Conservation (phyloP, 2,113 vertebrate species). For the Glaucomys volans region DNA sequence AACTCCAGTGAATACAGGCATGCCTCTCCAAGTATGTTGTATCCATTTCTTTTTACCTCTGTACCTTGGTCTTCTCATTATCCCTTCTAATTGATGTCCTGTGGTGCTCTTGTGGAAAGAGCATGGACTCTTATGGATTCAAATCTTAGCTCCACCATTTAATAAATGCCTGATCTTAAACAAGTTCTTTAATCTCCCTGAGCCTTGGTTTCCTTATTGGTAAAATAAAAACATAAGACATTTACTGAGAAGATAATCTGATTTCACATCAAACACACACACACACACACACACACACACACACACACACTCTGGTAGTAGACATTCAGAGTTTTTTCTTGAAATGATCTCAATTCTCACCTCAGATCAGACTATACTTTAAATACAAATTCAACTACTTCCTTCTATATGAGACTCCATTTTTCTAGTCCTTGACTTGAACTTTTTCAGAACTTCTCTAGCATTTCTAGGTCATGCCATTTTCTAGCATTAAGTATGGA, state of each 20-base stretch:
- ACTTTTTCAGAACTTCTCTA: conserved; percentile 14
- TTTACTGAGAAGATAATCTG: conserved; percentile 20
- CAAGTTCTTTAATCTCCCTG: background rate
- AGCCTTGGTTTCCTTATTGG: background rate
- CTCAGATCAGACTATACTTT: background rate
- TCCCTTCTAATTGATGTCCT: background rate
- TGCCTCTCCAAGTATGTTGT: background rate
- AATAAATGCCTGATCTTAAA: background rate
- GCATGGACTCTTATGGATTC: background rate
- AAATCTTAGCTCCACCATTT: background rate
- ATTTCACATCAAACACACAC: background rate
- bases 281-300: background rate
- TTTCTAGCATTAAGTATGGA: background rate
- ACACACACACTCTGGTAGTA: background rate
- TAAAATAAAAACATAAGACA: conserved; percentile 30
- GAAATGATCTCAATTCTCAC: background rate
- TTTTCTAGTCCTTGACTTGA: background rate
- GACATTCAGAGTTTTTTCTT: background rate
- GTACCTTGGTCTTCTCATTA: background rate
- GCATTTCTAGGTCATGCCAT: background rate
- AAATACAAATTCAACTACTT: background rate
- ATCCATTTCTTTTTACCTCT: background rate
- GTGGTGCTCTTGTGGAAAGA: background rate
- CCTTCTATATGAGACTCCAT: background rate
- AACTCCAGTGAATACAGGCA: background rate